Evolutionary conservation across 2,888 invertebrate species (phyloP), one percentile per base, ranked within the genome.

Genomic region (Pandemis corylana): DNA sequence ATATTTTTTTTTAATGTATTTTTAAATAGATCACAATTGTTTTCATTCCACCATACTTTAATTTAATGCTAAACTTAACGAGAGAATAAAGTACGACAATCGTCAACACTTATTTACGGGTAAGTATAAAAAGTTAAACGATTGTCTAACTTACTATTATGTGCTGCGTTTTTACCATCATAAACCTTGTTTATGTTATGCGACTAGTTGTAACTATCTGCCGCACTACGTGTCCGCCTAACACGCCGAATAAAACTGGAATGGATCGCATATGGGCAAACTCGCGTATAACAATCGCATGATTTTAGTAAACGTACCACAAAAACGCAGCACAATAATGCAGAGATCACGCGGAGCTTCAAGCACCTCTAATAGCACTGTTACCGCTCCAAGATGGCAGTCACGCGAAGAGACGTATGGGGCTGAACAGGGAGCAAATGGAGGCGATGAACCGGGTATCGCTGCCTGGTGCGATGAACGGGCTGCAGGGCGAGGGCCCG

Each of bases 391-490:
- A 94, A 95, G 95, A 94, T 94, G 95, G 94, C 94, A 94, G 94
- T 92, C 94, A 94, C 93, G 92, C 93, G 94, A 94, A 94, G 92
- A 88, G 94, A 91, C 94, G 95, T 85, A 94, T 94, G 92, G 95
- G 94, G 88, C 94, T 95, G 90, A 94, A 94, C 91, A 91, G 94
- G 87, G 95, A 95, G 87, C 93, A 95, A 87, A 93, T 95, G 92
- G 95, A 95, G 89, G 95, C 93, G 85, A 92, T 95, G 93, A 92
- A 90, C 87, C 90, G 89, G 79, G 93, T 93, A 87, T 91, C 92
- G 86, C 91, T 94, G 89, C 88, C 88, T 77, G 89, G 86, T 77
- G 88, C 81, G 78, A 84, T 79, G 80, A 83, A 81, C 77, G 84
- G 83, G 78, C 80, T 76, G 61, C 59, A 49, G 75, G 59, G 53